Conservation (phyloP, 1,140 invertebrate genomes). For the Diploscapter pachys region DNA sequence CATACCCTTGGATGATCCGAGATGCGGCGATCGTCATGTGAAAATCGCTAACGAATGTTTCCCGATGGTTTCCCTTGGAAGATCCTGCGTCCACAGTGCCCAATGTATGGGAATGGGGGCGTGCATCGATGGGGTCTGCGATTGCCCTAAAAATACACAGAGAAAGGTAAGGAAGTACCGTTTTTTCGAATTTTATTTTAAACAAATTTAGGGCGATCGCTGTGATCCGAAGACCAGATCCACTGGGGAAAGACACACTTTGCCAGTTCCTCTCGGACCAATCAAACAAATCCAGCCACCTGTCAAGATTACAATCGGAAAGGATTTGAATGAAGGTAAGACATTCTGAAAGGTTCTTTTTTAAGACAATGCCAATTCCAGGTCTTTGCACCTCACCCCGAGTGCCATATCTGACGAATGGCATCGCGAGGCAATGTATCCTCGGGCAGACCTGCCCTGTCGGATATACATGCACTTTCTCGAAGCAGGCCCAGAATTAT, state of each 20-base stretch:
- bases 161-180: constrained; percentile 9
- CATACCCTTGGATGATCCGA: constrained; percentile 11
- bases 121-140: constrained; percentile 30
- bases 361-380: constrained; percentile 16
- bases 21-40: constrained; percentile 15
- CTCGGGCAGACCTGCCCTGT: constrained; percentile 36
- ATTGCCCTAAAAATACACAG: constrained; percentile 10
- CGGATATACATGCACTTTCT: constrained; percentile 36
- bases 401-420: constrained; percentile 35
- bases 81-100: constrained; percentile 18
- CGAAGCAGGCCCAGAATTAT: constrained; percentile 33
- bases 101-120: constrained; percentile 22
- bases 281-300: constrained; percentile 20
- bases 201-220: constrained; percentile 5
- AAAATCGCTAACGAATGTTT: constrained; percentile 22
- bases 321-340: constrained; percentile 2
- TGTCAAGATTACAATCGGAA: constrained; percentile 14
- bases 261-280: not conserved
- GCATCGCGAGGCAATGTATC: constrained; percentile 33
- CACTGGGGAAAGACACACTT: not conserved
- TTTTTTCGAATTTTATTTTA: not conserved
- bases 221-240: constrained; percentile 1
- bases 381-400: constrained; percentile 35
- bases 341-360: constrained; percentile 2
- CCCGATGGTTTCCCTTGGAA: constrained; percentile 25